Evolutionary conservation across 2,797 vertebrate species (phyloP).

Genomic region (Valencia hispanica): DNA sequence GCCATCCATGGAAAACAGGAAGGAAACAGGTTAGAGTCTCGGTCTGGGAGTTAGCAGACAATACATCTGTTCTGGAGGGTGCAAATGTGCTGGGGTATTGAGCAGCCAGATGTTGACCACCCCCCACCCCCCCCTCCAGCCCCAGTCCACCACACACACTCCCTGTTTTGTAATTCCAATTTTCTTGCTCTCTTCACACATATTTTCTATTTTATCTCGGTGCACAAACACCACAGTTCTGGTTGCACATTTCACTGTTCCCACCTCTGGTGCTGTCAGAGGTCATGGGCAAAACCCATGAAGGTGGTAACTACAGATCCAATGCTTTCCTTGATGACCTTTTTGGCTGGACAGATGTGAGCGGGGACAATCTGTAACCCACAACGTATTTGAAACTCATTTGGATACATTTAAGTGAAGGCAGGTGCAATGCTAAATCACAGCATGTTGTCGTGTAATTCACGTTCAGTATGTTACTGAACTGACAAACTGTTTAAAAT

Average conservation of each 20-base stretch:
- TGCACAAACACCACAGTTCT: conserved; percentile 35
- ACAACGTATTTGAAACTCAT: conserved; percentile 8
- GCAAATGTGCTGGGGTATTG: conserved; percentile 63
- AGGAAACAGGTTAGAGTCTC: conserved; percentile 66
- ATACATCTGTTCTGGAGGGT: conserved; percentile 74
- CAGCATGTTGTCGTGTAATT: background rate
- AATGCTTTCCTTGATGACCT: conserved; percentile 38
- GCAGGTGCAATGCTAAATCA: conserved; percentile 4
- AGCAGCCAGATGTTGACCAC: conserved; percentile 75
- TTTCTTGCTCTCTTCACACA: conserved; percentile 4
- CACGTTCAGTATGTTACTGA: too few species aligned
- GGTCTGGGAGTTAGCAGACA: conserved; percentile 71
- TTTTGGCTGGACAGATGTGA: conserved; percentile 38
- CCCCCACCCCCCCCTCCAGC: conserved; percentile 6
- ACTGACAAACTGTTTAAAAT: too few species aligned
- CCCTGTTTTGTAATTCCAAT: background rate
- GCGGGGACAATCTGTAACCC: conserved; percentile 12
- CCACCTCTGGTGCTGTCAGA: conserved; percentile 37
- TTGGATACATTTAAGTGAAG: conserved; percentile 20
- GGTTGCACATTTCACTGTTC: conserved; percentile 45
- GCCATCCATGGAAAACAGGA: conserved; percentile 33
- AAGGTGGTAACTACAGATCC: conserved; percentile 54
- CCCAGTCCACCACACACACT: background rate
- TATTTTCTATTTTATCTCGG: conserved; percentile 43
- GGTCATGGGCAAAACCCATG: conserved; percentile 61